These are phyloP conservation scores for Probaryconus sp. DNA, from an alignment of 1,140 invertebrate genomes.

Conservation along the genomic window DNA sequence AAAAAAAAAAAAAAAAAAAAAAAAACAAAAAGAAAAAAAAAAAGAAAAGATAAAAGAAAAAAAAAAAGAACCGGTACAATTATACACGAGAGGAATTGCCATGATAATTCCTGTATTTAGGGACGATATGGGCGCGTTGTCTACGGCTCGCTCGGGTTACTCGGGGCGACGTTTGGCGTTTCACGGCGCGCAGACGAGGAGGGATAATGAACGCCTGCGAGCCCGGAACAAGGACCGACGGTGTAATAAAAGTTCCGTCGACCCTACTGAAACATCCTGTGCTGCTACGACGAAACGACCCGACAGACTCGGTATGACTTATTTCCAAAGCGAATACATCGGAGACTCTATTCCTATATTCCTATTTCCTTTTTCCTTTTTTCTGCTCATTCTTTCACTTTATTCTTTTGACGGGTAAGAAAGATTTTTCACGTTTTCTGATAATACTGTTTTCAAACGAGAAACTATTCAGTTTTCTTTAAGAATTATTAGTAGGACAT, in stretches of 20 bases:
- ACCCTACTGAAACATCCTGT: not conserved
- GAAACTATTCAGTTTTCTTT: too few relatives aligned
- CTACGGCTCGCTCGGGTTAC: not conserved
- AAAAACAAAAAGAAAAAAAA: too few relatives aligned
- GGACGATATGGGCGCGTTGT: not conserved
- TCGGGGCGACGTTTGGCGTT: not conserved
- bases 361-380: not conserved
- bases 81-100: slow-evolving; percentile 3
- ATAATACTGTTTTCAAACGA: too few relatives aligned
- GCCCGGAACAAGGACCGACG: not conserved
- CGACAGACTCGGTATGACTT: not conserved
- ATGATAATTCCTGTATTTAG: slow-evolving; percentile 2
- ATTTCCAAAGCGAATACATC: not conserved
- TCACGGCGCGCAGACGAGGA: not conserved
- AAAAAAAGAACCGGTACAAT: slow-evolving; percentile 5
- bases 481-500: too few relatives aligned
- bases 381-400: too few relatives aligned
- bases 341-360: not conserved
- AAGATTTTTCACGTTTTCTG: too few relatives aligned
- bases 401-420: too few relatives aligned
- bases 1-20: too few relatives aligned
- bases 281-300: not conserved
- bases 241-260: not conserved
- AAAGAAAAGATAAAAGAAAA: too few relatives aligned
- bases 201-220: not conserved